These are phyloP conservation scores for Nixonia krombeini DNA, from an alignment of 1,140 invertebrate species.

Conservation along the genomic window DNA sequence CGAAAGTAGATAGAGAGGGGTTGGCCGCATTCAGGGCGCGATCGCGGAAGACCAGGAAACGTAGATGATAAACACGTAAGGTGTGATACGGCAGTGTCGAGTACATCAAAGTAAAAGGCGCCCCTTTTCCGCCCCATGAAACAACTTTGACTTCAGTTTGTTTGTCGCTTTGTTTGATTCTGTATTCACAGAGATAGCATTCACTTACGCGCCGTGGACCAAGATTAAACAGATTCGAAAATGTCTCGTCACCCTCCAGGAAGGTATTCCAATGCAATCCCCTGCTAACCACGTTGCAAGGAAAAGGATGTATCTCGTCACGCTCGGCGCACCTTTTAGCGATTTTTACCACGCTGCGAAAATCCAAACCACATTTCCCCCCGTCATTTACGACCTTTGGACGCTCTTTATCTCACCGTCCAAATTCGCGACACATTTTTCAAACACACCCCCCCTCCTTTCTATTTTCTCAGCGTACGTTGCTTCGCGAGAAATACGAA, in stretches of 20 bases:
- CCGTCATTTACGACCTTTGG: too few species aligned
- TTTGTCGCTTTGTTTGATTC: slow-evolving; percentile 72
- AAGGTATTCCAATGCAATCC: slow-evolving; percentile 30
- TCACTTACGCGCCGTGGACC: slow-evolving; percentile 66
- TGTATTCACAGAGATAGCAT: slow-evolving; percentile 70
- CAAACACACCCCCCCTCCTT: too few species aligned
- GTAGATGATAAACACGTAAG: slow-evolving; percentile 62
- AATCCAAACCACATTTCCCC: slow-evolving; percentile 25
- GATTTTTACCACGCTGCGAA: slow-evolving; percentile 15
- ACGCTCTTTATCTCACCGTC: too few species aligned
- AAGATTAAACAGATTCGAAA: slow-evolving; percentile 73
- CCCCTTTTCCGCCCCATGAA: slow-evolving; percentile 50
- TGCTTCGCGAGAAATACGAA: too few species aligned
- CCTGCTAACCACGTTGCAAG: slow-evolving; percentile 19
- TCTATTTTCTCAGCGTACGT: too few species aligned
- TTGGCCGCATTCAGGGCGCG: slow-evolving; percentile 44
- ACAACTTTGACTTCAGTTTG: slow-evolving; percentile 64
- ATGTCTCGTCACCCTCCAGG: slow-evolving; percentile 55
- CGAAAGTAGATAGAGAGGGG: slow-evolving; percentile 54
- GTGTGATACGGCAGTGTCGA: slow-evolving; percentile 60
- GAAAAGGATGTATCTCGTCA: slow-evolving; percentile 29
- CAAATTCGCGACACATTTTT: too few species aligned
- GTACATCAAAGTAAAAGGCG: slow-evolving; percentile 58
- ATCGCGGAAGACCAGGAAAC: slow-evolving; percentile 49
- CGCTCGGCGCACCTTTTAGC: slow-evolving; percentile 22